Evolutionary conservation across 2,113 vertebrate species (phyloP), one percentile per base, ranked within the genome.

Genomic region (Parotia lawesii): DNA sequence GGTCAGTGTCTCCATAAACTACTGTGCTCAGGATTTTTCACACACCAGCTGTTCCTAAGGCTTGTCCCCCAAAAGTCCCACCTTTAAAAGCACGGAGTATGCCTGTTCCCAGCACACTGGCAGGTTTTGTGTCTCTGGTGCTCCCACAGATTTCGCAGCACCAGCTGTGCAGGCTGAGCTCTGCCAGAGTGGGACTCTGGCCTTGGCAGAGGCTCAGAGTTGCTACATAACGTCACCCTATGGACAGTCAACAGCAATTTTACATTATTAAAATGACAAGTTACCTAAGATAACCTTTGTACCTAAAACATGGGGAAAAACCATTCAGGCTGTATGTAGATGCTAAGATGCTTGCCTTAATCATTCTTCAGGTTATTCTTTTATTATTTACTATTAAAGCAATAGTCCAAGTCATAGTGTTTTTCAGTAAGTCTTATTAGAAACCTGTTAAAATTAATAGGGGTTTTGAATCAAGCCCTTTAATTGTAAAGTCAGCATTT

Each of bases 201-300:
- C 58, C 40, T 74, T 56, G 70, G 60, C 56, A 58, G 31, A 24
- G 27, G 42, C 60, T 77, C 31, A 3, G 1, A 56, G 33, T 28
- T 2, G 2, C 62, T n/a, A 1, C 1, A 0, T 23, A 33, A 24
- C 0, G 0, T 33, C 75, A 47, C 0, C 0, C 42, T 25, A 5
- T 35, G 56, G 53, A 37, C 73, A 73, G 37, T 11, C 57, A 31
- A 27, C 29, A 44, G 33, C 23, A 23, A 4, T 51, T 79, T 61
- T 17, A 54, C 37, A 25, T 27, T 25, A 50, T 4, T 64, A 4
- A 29, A 53, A 33, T 38, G 57, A 35, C 2, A 12, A 71, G 37
- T 62, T 4, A 51, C 66, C 64, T 54, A 10, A 60, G 19, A 35
- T 74, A 42, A 81, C 28, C 48, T 87, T 71, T 69, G 28, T 76